Base-by-base conservation (phyloP, 2,797 vertebrate genomes). In the Chaenodraco wilsoni region DNA sequence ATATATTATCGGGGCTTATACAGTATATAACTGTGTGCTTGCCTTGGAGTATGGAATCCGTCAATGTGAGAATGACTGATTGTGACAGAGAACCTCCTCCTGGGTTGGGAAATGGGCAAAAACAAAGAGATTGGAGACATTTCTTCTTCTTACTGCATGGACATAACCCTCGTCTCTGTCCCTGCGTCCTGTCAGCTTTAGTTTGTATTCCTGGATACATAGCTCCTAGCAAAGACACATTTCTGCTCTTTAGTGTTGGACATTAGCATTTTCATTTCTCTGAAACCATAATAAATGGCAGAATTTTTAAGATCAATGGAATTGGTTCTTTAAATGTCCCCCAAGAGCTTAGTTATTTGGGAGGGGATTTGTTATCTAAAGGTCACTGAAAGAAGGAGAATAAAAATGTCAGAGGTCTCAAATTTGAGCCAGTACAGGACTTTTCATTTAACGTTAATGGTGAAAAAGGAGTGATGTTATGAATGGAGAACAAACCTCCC, bases 341-440 rank as follows among this genome's bases (percentile, higher is more conserved):
- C 64, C 52, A 52, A 43, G 64, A 74, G 51, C 23, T 52, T 17
- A 63, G 21, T 73, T 71, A 76, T 84, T 81, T 72, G 45, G 48
- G 73, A 75, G 74, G 27, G 73, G 61, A 81, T 74, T 82, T 81
- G 79, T 89, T 80, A 40, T 66, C 16, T 79, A 88, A 90, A 90
- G 87, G 88, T 88, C 78, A 74, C 19, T 41, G 69, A 69, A 45
- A 50, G 66, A 78, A 71, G 64, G 27, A 50, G 37, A 78, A 81
- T 72, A 81, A 66, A 84, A 66, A 83, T 65, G 67, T 84, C 81
- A 83, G 59, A 72, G 78, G 70, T 72, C 71, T 81, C 23, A 61
- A 27, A 65, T 72, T 27, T 40, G 49, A 75, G 64, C 63, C 13
- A 70, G 61, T 17, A 1, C 15, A 57, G 16, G 37, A 49, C n/a